Conservation (phyloP, 2,113 vertebrate genomes). For the Actenoides lindsayi region DNA sequence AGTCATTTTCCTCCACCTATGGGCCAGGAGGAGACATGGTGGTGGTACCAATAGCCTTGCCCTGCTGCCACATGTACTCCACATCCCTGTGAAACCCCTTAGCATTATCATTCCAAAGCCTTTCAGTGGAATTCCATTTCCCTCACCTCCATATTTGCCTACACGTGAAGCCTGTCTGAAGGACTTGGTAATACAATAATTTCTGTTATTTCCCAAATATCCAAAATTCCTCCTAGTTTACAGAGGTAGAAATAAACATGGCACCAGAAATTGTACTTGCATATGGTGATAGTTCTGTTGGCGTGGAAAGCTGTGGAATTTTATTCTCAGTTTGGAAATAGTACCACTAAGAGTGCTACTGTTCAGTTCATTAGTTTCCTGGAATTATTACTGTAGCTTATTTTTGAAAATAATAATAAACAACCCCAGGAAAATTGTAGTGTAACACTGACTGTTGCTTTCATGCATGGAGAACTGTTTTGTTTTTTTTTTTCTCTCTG, state of each 20-base stretch:
- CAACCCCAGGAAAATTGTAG: background rate
- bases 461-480: background rate
- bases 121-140: background rate
- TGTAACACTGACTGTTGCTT: background rate
- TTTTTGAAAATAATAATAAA: conserved; percentile 65
- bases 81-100: background rate
- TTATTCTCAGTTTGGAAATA: conserved; percentile 20
- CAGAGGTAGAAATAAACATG: background rate
- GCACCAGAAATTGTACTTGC: background rate
- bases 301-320: background rate
- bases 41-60: background rate
- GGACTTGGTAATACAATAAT: background rate
- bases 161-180: background rate
- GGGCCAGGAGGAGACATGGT: background rate
- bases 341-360: background rate
- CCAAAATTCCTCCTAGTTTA: background rate
- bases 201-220: background rate
- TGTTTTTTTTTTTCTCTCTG: background rate
- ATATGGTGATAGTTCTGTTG: background rate
- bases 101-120: background rate
- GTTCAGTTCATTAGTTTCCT: conserved; percentile 60
- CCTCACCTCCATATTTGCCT: background rate
- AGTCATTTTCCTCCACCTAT: background rate
- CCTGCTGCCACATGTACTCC: background rate
- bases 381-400: conserved; percentile 52